These are phyloP conservation scores for Zapus hudsonius DNA, from an alignment of 2,113 vertebrate genomes.

Conservation along the genomic window DNA sequence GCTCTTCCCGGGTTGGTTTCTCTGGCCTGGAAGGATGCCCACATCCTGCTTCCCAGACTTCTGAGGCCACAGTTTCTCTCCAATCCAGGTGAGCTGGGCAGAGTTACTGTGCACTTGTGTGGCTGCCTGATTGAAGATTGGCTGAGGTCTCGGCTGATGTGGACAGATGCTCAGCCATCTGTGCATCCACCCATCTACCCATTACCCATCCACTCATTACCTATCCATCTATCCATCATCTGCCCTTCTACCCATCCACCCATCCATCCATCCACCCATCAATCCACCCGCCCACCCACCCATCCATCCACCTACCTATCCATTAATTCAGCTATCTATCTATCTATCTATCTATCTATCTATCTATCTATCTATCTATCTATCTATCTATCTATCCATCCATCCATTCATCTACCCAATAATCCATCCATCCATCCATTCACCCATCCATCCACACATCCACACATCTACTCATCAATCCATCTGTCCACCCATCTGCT, in stretches of 20 bases:
- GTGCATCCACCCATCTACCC: not conserved
- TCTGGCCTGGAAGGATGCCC: not conserved
- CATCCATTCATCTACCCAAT: not conserved
- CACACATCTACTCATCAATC: not conserved
- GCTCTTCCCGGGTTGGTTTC: slow-evolving; percentile 16
- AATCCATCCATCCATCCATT: no score
- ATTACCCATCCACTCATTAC: no score
- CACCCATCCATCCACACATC: no score
- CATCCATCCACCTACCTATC: not conserved
- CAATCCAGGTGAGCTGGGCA: not conserved
- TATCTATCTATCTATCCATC: not conserved
- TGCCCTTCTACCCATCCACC: not conserved
- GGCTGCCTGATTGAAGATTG: not conserved
- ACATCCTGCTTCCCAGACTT: not conserved
- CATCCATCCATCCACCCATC: not conserved
- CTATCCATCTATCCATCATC: not conserved
- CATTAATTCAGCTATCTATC: not conserved
- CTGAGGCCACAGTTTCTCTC: not conserved
- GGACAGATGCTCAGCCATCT: not conserved
- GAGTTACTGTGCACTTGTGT: not conserved
- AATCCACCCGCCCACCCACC: not conserved
- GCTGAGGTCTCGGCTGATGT: not conserved
- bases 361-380: not conserved
- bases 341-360: not conserved
- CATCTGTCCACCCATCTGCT: not conserved